These are phyloP conservation scores for Lysandra coridon DNA, from an alignment of 2,888 invertebrate genomes.

Conservation along the genomic window DNA sequence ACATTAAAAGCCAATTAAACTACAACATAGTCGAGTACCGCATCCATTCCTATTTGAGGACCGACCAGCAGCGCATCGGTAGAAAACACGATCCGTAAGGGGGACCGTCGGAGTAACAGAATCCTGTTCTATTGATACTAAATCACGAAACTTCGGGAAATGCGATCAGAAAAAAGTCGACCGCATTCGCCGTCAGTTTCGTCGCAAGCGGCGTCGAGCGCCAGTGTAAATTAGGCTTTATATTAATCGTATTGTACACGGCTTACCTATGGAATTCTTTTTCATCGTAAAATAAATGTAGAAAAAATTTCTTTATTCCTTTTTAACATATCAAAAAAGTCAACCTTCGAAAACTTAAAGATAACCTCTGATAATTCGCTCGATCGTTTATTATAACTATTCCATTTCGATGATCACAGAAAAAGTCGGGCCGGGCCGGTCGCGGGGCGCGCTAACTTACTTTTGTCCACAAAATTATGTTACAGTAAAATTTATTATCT, in stretches of 20 bases:
- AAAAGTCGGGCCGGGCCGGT: slow-evolving; percentile 50
- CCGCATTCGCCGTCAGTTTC: slow-evolving; percentile 42
- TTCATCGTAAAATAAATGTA: slow-evolving; percentile 71
- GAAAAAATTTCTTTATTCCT: slow-evolving; percentile 65
- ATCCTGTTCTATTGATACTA: slow-evolving; percentile 77
- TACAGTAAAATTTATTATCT: slow-evolving; percentile 54
- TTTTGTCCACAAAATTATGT: slow-evolving; percentile 53
- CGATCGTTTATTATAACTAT: slow-evolving; percentile 66
- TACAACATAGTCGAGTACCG: slow-evolving; percentile 55
- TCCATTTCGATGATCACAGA: slow-evolving; percentile 78
- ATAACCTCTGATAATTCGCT: slow-evolving; percentile 67
- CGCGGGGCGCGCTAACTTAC: slow-evolving; percentile 45
- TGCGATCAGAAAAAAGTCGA: slow-evolving; percentile 38
- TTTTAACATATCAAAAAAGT: slow-evolving; percentile 66
- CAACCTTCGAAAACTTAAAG: slow-evolving; percentile 70
- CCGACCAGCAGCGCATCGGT: slow-evolving; percentile 66
- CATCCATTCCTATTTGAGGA: slow-evolving; percentile 61
- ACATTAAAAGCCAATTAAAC: slow-evolving; percentile 65
- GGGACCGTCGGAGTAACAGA: slow-evolving; percentile 53
- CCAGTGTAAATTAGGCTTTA: slow-evolving; percentile 66
- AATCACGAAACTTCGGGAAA: slow-evolving; percentile 50
- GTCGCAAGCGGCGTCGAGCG: slow-evolving; percentile 44
- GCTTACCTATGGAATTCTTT: slow-evolving; percentile 73
- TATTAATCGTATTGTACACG: slow-evolving; percentile 66
- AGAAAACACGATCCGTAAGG: slow-evolving; percentile 45